Evolutionary conservation across 2,113 vertebrate species (phyloP).

Genomic region (Carassius gibelio): DNA sequence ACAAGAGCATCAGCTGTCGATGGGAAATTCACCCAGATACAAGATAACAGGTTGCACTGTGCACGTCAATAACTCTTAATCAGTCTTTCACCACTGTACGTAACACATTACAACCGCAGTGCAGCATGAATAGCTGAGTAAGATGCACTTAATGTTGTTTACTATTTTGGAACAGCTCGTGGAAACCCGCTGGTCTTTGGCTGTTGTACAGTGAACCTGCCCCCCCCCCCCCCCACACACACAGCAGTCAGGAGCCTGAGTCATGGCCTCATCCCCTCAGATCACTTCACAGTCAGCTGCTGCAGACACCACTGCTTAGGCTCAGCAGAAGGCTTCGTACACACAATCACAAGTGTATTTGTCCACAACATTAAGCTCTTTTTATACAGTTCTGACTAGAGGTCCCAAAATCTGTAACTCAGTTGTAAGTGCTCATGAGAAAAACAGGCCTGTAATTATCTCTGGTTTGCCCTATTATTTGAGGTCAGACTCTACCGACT

Average conservation of each 20-base stretch:
- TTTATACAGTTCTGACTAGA: not conserved
- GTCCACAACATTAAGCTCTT: not conserved
- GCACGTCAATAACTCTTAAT: not conserved
- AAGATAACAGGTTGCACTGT: constrained; percentile 55
- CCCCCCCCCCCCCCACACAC: constrained; percentile 41
- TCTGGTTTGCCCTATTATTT: not conserved
- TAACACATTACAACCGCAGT: not conserved
- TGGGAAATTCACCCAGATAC: constrained; percentile 55
- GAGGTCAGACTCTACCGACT: not conserved
- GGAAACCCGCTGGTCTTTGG: not conserved
- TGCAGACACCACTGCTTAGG: constrained; percentile 21
- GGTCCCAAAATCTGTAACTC: not conserved
- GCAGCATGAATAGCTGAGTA: not conserved
- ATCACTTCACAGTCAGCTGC: constrained; percentile 41
- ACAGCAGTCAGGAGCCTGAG: not conserved
- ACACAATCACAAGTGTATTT: not conserved
- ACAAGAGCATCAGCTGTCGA: constrained; percentile 44
- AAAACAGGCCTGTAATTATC: not conserved
- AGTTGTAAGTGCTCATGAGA: not conserved
- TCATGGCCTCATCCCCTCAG: not conserved
- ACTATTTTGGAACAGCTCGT: not conserved
- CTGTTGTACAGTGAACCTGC: not conserved
- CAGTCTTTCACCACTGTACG: not conserved
- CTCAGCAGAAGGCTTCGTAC: not conserved
- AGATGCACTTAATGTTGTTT: not conserved